These are phyloP conservation scores for Paraescarpia echinospica DNA, from an alignment of 1,140 invertebrate species.

Conservation along the genomic window DNA sequence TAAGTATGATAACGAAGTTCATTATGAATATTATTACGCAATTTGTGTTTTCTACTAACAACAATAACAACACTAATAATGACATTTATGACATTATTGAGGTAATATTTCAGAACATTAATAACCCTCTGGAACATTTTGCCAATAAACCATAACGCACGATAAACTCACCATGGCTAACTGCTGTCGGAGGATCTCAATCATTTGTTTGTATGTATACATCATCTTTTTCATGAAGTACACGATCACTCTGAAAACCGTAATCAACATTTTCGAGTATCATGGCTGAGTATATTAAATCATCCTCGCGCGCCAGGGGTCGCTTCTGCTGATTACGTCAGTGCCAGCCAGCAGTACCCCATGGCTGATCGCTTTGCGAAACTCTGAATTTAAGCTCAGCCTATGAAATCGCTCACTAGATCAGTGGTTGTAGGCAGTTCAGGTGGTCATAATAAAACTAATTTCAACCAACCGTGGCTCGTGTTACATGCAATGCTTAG, in stretches of 20 bases:
- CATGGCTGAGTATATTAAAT: too few relatives aligned
- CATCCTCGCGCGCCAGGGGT: too few relatives aligned
- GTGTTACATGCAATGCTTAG: too few relatives aligned
- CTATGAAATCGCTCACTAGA: too few relatives aligned
- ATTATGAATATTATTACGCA: background rate
- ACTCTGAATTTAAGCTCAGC: too few relatives aligned
- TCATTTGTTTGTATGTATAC: background rate
- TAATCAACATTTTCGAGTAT: too few relatives aligned
- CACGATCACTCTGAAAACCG: background rate
- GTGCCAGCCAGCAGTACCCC: too few relatives aligned
- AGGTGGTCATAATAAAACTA: too few relatives aligned
- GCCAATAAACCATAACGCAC: background rate
- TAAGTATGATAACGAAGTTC: background rate
- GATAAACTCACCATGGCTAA: background rate
- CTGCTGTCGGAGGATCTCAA: background rate
- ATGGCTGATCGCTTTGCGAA: too few relatives aligned
- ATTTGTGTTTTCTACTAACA: background rate
- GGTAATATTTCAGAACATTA: background rate
- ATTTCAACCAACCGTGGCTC: too few relatives aligned
- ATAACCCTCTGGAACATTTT: background rate
- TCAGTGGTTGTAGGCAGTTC: too few relatives aligned
- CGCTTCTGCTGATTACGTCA: too few relatives aligned
- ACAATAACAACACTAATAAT: background rate
- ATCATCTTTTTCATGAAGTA: background rate
- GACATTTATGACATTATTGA: background rate